These are phyloP conservation scores for Ctenoplectra terminalis DNA, from an alignment of 1,140 invertebrate species.

Conservation along the genomic window DNA sequence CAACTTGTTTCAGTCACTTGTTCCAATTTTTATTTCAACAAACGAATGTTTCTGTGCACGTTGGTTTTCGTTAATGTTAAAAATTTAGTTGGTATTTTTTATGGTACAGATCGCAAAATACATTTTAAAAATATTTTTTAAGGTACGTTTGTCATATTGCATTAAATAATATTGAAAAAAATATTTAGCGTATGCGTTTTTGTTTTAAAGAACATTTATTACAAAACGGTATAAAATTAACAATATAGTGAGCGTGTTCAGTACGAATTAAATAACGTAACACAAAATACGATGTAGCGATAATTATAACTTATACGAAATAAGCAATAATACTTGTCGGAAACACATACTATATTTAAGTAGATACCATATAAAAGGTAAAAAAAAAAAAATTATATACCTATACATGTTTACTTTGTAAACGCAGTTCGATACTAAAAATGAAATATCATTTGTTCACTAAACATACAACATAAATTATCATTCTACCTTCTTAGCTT, in stretches of 20 bases:
- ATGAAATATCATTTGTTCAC: neutral
- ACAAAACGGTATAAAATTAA: conserved; percentile 43
- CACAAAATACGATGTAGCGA: neutral
- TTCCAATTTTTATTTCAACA: no score
- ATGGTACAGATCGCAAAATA: neutral
- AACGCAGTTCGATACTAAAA: neutral
- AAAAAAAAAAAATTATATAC: neutral
- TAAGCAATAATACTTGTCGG: neutral
- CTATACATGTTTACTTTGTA: neutral
- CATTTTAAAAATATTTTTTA: neutral
- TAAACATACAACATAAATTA: neutral
- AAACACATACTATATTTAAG: neutral
- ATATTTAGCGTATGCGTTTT: no score
- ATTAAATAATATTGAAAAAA: neutral
- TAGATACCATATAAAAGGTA: neutral
- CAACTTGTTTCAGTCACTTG: no score
- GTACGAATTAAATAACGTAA: neutral
- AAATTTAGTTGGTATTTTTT: neutral
- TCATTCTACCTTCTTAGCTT: neutral
- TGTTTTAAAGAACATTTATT: conserved; percentile 56
- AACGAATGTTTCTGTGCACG: neutral
- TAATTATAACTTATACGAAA: neutral
- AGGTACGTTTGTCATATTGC: neutral
- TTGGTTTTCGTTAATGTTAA: neutral
- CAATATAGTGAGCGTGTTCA: neutral